Conservation (phyloP, 2,113 vertebrate genomes). For the Mus spicilegus region DNA sequence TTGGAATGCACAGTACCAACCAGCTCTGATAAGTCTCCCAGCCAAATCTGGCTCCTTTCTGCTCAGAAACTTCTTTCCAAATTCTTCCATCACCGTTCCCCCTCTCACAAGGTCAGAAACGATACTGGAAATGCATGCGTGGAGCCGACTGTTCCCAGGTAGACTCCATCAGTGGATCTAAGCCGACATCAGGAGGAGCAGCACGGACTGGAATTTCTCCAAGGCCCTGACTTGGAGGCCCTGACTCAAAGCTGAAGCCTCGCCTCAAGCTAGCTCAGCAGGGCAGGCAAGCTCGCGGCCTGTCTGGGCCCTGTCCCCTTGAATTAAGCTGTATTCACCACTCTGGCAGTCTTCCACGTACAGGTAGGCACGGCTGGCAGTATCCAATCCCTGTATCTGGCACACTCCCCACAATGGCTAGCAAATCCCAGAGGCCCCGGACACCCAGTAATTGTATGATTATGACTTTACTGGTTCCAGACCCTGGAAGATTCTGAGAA, state of each 20-base stretch:
- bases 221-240: neutral
- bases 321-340: conserved; percentile 58
- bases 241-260: neutral
- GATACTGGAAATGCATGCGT: neutral
- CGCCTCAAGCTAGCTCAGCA: neutral
- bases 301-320: neutral
- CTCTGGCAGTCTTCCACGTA: neutral
- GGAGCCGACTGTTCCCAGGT: neutral
- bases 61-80: neutral
- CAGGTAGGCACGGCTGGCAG: conserved; percentile 56
- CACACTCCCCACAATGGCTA: conserved; percentile 5
- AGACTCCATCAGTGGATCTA: neutral
- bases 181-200: neutral
- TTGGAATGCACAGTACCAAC: neutral
- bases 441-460: conserved; percentile 58
- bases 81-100: neutral
- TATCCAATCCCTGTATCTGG: conserved; percentile 37
- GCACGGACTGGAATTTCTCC: neutral
- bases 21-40: neutral
- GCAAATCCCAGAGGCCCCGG: conserved; percentile 56
- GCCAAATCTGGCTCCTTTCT: neutral
- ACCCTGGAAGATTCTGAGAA: neutral
- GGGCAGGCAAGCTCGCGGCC: neutral
- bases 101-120: neutral
- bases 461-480: conserved; percentile 38